Evolutionary conservation across 2,797 vertebrate species (phyloP).

Genomic region (Semaprochilodus insignis): DNA sequence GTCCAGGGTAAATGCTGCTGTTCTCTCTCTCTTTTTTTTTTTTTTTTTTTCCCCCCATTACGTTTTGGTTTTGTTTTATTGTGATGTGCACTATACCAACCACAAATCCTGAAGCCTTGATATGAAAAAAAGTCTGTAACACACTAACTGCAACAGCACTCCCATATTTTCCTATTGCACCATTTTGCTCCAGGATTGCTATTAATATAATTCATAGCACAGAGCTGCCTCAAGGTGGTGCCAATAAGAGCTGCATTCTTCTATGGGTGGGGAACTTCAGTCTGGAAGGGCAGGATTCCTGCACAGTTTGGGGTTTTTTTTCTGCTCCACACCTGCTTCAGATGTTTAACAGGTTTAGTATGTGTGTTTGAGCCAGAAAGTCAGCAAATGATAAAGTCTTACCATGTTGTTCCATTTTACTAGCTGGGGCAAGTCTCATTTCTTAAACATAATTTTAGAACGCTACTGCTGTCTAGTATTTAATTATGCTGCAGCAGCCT

Average conservation of each 20-base stretch:
- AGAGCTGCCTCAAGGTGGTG: slow-evolving; percentile 27
- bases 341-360: background rate
- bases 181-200: slow-evolving; percentile 18
- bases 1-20: slow-evolving; percentile 81
- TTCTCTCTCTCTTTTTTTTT: slow-evolving; percentile 70
- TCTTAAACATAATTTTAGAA: background rate
- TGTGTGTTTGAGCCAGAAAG: too few species aligned
- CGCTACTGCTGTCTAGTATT: background rate
- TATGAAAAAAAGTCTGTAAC: background rate
- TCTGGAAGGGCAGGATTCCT: background rate
- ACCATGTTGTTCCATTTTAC: background rate
- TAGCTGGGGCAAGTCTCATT: background rate
- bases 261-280: background rate
- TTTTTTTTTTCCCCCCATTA: too few species aligned
- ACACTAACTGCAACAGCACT: background rate
- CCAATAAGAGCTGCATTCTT: background rate
- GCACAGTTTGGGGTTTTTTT: background rate
- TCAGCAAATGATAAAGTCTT: background rate
- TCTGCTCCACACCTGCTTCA: background rate
- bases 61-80: slow-evolving; percentile 68
- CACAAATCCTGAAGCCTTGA: slow-evolving; percentile 53
- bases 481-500: background rate
- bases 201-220: background rate
- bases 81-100: slow-evolving; percentile 68
- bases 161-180: slow-evolving; percentile 7